Conservation (phyloP, 2,888 invertebrate species). For the Tricholauxania praeusta region DNA sequence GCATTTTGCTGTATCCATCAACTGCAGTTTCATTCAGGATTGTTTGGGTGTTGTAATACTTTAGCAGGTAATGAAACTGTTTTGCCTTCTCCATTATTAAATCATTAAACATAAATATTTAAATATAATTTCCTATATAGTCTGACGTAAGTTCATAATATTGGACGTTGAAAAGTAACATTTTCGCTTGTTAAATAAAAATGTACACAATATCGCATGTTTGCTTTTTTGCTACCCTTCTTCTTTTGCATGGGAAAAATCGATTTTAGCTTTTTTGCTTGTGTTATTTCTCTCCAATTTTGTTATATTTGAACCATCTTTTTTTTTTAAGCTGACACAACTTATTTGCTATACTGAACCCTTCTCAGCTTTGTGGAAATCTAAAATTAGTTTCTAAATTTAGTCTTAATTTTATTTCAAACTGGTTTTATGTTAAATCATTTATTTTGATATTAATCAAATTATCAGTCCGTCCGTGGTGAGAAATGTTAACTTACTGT, state of each 20-base stretch:
- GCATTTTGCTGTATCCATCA: constrained; percentile 2
- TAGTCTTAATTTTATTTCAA: too few species aligned
- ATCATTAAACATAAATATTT: neutral
- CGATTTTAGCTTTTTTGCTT: constrained; percentile 25
- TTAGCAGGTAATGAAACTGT: constrained; percentile 14
- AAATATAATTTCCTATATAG: neutral
- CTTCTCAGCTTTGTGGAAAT: too few species aligned
- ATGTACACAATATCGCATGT: constrained; percentile 1
- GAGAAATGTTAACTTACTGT: too few species aligned
- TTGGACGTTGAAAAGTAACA: neutral
- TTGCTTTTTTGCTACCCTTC: neutral
- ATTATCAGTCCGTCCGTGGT: too few species aligned
- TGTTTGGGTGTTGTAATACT: neutral
- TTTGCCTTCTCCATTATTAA: neutral
- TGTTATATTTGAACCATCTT: neutral
- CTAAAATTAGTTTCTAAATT: too few species aligned
- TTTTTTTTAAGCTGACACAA: neutral
- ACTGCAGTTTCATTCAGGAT: constrained; percentile 26
- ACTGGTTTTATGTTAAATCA: too few species aligned
- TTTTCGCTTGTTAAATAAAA: constrained; percentile 2
- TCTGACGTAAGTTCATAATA: neutral
- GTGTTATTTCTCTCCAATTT: neutral
- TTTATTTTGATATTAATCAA: too few species aligned
- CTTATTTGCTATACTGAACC: neutral
- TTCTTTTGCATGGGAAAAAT: constrained; percentile 19